Percentiles rank a stretch among this genome's conserved stretches.
Evolutionary conservation across 2,113 vertebrate species (phyloP).

Genomic region (Ophiodon elongatus): DNA sequence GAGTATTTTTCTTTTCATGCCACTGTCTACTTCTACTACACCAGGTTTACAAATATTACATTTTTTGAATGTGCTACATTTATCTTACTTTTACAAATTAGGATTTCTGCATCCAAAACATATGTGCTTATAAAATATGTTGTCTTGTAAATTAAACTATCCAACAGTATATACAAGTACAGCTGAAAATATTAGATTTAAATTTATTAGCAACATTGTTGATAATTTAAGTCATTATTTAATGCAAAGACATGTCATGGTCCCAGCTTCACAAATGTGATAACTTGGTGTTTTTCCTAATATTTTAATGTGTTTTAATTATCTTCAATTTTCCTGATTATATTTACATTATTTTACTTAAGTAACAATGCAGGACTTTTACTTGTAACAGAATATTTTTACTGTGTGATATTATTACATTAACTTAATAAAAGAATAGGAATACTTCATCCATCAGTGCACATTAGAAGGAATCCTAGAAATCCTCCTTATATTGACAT

Average conservation of each 20-base stretch:
- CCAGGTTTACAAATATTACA: background rate
- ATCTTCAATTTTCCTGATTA: background rate
- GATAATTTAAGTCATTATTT: background rate
- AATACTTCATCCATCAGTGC: background rate
- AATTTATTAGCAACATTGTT: background rate
- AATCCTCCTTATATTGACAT: background rate
- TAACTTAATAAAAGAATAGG: background rate
- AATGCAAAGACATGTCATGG: background rate
- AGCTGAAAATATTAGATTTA: too few relatives aligned
- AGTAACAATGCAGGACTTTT: background rate
- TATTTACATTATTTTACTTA: background rate
- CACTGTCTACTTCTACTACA: background rate
- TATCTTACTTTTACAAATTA: background rate
- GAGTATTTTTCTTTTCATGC: background rate
- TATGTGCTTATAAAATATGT: background rate
- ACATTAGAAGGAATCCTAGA: slow-evolving; percentile 6
- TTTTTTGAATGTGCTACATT: background rate
- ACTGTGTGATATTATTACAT: background rate
- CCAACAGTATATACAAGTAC: background rate
- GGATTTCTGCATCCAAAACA: background rate
- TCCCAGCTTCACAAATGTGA: background rate
- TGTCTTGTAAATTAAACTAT: background rate
- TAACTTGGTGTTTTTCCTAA: background rate
- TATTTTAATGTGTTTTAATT: background rate
- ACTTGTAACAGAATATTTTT: background rate